Evolutionary conservation across 2,888 invertebrate genomes (phyloP).

Genomic region (Ethmia dodecea): DNA sequence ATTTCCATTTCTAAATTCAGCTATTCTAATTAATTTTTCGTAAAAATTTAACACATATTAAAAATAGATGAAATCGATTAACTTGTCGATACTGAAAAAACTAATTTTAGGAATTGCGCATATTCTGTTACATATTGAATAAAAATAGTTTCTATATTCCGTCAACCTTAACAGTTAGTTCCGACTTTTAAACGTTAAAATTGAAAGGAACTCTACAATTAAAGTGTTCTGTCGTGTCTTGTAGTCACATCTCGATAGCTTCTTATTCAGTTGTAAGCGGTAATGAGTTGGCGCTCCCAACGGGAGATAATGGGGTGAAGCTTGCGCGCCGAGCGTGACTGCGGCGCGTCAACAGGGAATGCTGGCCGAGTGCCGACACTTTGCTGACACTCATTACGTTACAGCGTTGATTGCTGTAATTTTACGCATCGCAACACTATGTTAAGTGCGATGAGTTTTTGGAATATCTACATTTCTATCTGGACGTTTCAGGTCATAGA

Average conservation of each 20-base stretch:
- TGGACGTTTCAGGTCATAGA: conserved; percentile 58
- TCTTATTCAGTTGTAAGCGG: conserved; percentile 17
- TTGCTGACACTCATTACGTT: conserved; percentile 1
- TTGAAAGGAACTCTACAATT: too few relatives aligned
- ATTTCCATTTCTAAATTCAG: too few relatives aligned
- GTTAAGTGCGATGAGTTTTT: neutral
- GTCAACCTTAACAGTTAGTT: too few relatives aligned
- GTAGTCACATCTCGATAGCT: conserved; percentile 9
- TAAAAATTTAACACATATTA: too few relatives aligned
- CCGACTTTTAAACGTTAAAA: too few relatives aligned
- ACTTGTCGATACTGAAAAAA: too few relatives aligned
- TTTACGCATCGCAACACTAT: conserved; percentile 6
- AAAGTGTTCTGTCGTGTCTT: too few relatives aligned
- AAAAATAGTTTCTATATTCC: too few relatives aligned
- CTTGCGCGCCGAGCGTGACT: conserved; percentile 42
- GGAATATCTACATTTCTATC: neutral
- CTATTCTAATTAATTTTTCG: too few relatives aligned
- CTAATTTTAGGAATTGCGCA: too few relatives aligned
- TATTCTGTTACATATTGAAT: too few relatives aligned
- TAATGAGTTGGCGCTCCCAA: conserved; percentile 38
- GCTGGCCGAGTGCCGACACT: neutral
- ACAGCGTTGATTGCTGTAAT: conserved; percentile 1
- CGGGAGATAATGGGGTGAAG: conserved; percentile 53
- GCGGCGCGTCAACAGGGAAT: conserved; percentile 27
- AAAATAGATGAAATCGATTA: too few relatives aligned